These are phyloP conservation scores for Tetrapedia diversipes DNA, from an alignment of 2,888 invertebrate species.

Conservation along the genomic window DNA sequence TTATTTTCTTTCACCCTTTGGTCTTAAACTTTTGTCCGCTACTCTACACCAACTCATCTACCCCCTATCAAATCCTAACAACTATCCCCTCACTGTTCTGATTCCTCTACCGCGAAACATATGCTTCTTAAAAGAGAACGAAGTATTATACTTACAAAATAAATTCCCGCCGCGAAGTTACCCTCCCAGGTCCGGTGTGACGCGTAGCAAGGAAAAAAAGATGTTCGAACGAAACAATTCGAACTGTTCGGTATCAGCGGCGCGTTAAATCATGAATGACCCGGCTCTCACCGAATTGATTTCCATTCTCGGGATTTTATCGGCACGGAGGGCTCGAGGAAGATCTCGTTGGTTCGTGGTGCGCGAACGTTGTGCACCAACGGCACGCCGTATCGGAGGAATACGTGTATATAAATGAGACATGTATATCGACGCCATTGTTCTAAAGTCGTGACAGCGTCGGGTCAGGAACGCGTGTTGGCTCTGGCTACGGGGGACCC, in stretches of 20 bases:
- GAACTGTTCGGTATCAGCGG: slow-evolving; percentile 56
- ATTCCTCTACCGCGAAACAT: too few relatives aligned
- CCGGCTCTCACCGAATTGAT: slow-evolving; percentile 65
- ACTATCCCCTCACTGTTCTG: too few relatives aligned
- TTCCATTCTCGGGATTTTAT: slow-evolving; percentile 70
- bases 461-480: slow-evolving; percentile 81
- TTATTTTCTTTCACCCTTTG: too few relatives aligned
- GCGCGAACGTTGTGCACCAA: slow-evolving; percentile 48
- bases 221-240: slow-evolving; percentile 57
- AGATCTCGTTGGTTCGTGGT: slow-evolving; percentile 46
- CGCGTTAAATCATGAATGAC: slow-evolving; percentile 64
- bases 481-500: slow-evolving; percentile 58
- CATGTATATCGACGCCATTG: slow-evolving; percentile 81
- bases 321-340: slow-evolving; percentile 55
- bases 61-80: too few relatives aligned
- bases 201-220: slow-evolving; percentile 27
- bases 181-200: slow-evolving; percentile 2
- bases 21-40: too few relatives aligned
- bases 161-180: neutral
- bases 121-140: neutral
- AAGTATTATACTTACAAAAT: neutral
- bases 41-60: too few relatives aligned
- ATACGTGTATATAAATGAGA: slow-evolving; percentile 79
- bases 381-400: slow-evolving; percentile 67
- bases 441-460: slow-evolving; percentile 81